Base-by-base conservation (phyloP, 2,797 vertebrate species). In the Scolopax rusticola region DNA sequence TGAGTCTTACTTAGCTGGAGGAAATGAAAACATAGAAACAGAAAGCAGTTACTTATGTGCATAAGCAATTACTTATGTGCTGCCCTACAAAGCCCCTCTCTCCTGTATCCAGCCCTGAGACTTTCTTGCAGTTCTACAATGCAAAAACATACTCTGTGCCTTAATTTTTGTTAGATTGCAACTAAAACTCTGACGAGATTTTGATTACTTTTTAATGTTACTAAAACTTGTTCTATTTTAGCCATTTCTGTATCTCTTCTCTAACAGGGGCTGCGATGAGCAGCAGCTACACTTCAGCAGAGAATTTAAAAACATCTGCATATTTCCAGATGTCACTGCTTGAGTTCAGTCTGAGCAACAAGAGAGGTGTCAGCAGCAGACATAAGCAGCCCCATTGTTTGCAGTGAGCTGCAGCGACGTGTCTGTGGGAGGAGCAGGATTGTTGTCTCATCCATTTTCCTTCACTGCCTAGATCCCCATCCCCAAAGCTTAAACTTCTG, bases 381-480 rank as follows among this genome's bases (percentile, higher is more conserved):
- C 9, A 1, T 7, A 59, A 63, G 19, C 14, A 76, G 64, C 13
- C 15, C 71, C 25, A 5, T 71, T 25, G 7, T 57, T 82, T 36
- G 40, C 33, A 63, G 28, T 19, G 45, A 6, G 48, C 57, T 51
- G 30, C 50, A 53, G 76, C 16, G 30, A 15, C 3, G 15, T 64
- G 10, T 40, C 50, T 41, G 25, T 1, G 1, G 60, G 18, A 27
- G 30, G 7, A 54, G 23, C 1, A 1, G 24, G 20, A 8, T 33
- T 33, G 24, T 12, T 64, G 6, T 64, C 33, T 63, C 12, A 20
- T 76, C 38, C 15, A 4, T 83, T 82, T 82, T 54, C 38, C 33
- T 87, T 71, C 27, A 17, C 23, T 47, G 21, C 18, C n/a, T 20
- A 40, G 30, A 36, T 60, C 45, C n/a, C 20, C 12, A 33, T 38